Evolutionary conservation across 2,113 vertebrate species (phyloP).

Genomic region (Anser cygnoides): DNA sequence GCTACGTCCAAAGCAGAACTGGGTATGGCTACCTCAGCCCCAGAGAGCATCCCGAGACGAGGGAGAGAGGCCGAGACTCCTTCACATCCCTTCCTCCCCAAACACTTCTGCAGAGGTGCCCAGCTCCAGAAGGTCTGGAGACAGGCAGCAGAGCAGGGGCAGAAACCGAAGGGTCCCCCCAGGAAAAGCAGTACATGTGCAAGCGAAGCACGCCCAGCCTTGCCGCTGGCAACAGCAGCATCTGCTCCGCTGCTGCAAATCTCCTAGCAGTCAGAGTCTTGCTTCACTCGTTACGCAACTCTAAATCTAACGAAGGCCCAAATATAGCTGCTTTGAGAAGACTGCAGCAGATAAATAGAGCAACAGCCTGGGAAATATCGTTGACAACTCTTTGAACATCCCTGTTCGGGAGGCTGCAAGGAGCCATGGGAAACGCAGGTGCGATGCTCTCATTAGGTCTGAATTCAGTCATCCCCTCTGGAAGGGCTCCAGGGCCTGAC

Average conservation of each 20-base stretch:
- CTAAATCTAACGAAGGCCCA: conserved; percentile 28
- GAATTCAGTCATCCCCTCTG: background rate
- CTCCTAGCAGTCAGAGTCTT: background rate
- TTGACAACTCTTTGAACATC: conserved; percentile 55
- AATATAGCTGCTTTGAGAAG: conserved; percentile 49
- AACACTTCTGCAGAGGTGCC: rapidly evolving
- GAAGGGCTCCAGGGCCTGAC: background rate
- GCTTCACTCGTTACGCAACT: conserved; percentile 27
- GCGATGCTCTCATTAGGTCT: conserved; percentile 39
- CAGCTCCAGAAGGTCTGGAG: background rate
- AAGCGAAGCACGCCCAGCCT: background rate
- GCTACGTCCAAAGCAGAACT: background rate
- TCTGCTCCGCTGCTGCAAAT: conserved; percentile 11
- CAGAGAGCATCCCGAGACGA: background rate
- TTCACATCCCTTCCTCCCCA: background rate
- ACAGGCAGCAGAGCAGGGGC: background rate
- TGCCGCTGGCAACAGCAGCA: background rate
- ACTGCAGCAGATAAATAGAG: background rate
- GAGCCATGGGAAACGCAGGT: background rate
- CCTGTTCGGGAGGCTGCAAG: background rate
- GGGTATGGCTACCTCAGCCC: background rate
- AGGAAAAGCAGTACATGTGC: background rate
- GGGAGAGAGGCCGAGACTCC: background rate
- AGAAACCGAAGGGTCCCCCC: background rate
- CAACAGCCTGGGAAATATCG: background rate